Percentiles rank a stretch among this genome's conserved stretches.
phyloP scores from a whole-genome alignment of 2,888 invertebrate genomes.

The Petrolisthes cinctipes region DNA sequence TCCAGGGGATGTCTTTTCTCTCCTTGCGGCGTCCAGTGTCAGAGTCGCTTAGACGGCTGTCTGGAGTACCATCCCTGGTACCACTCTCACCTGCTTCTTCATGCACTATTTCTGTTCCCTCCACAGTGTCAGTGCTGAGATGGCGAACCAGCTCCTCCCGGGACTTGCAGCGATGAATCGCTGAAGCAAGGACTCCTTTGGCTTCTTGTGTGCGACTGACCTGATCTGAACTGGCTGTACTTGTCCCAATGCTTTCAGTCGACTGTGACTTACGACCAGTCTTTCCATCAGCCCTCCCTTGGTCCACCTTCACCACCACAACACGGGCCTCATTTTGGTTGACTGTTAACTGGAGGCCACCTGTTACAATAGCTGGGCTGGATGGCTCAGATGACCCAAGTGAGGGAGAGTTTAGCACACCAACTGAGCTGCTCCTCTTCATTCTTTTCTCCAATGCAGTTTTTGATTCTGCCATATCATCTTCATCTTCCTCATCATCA shows the following conservation, averaged over 20 bases:
- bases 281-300: constrained; percentile 19
- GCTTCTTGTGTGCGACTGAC: constrained; percentile 47
- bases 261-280: constrained; percentile 19
- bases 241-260: constrained; percentile 13
- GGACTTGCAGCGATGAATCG: constrained; percentile 60
- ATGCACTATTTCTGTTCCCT: constrained; percentile 27
- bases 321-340: constrained; percentile 52
- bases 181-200: constrained; percentile 47
- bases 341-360: constrained; percentile 57
- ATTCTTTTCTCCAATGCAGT: constrained; percentile 27
- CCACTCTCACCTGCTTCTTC: constrained; percentile 20
- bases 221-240: constrained; percentile 15
- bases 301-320: constrained; percentile 47
- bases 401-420: constrained; percentile 35
- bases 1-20: constrained; percentile 67
- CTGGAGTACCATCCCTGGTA: constrained; percentile 46
- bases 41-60: constrained; percentile 39
- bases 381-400: constrained; percentile 42
- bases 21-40: constrained; percentile 51
- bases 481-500: constrained; percentile 33
- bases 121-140: constrained; percentile 12
- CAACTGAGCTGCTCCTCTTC: constrained; percentile 26
- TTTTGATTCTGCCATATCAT: not conserved
- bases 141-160: constrained; percentile 60
- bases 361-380: constrained; percentile 58